Base-by-base conservation (phyloP, 1,140 invertebrate species). In the Paraescarpia echinospica region DNA sequence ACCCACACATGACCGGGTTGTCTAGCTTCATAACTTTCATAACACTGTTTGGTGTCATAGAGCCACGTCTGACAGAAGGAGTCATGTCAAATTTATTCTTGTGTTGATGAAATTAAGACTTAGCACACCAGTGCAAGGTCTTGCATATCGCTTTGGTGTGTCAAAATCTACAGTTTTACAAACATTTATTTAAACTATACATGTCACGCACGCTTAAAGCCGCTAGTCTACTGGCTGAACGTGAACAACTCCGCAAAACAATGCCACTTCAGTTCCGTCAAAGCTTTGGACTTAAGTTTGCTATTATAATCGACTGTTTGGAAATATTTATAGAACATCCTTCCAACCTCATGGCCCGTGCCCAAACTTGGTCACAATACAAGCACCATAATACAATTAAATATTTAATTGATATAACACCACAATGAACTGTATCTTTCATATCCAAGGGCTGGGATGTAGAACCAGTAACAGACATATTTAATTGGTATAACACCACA, bases 21-120 rank as follows among this genome's bases (percentile, higher is more conserved):
- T 12, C 41, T 41, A 41, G 41, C 12, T 41, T 6, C 12, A 41
- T 41, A 12, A 41, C 41, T 6, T 12, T 41, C 4, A 41, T 41
- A 41, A 12, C 41, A 41, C 41, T 41, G 41, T 41, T 41, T 41
- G 41, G 12, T 89, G 18, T 89, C 18, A 89, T 89, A 4, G 4
- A 89, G 89, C 89, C 89, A 89, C 89, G 18, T 34, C 89, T 89
- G 89, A 6, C 89, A 5, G 89, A 89, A 89, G 89, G 89, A 6
- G 89, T 89, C 89, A 34, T 89, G 89, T 89, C 89, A 89, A 89
- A 34, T 89, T 4, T 89, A 18, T 89, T 18, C 89, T 89, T 89
- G 89, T 89, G n/a, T 18, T 89, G 89, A 89, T 89, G 89, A 89
- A 89, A 89, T 89, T 89, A 89, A 89, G 89, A 89, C 89, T 89